Evolutionary conservation across 2,888 invertebrate species (phyloP), one percentile per base, ranked within the genome.

Genomic region (Tyria jacobaeae): DNA sequence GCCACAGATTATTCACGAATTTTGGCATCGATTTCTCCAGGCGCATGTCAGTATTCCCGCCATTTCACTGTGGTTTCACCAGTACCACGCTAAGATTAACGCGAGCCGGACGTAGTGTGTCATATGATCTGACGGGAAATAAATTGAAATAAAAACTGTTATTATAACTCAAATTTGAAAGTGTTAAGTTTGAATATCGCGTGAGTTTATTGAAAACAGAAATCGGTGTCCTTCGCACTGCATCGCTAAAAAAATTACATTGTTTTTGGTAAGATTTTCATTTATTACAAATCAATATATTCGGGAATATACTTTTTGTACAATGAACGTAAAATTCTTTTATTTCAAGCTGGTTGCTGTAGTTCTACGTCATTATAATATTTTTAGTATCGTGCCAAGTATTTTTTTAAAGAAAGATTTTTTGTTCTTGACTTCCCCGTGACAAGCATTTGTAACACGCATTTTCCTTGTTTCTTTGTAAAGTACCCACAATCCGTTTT

Each of bases 31-130:
- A 93, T 93, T 92, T 92, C 89, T 81, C 82, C 88, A 80, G 83
- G 93, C 93, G 93, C 93, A 93, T 92, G 93, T 86, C 91, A 78
- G 74, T 65, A 77, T 89, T 87, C 87, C 84, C 88, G 76, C 76
- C 79, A 73, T 76, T 78, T 76, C 71, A 44, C 55, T 31, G 31
- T 55, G 44, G 31, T 31, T 55, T 44, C 17, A 55, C 80, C 86
- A 70, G 89, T 88, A 64, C 74, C 83, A 82, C 82, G 84, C 78
- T 75, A 79, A 72, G 77, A 67, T 73, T 71, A 70, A 66, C 57
- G 68, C 58, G 64, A 67, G 62, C 61, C 64, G 67, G 72, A 77
- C 76, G 77, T 67, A 66, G 69, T 51, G 61, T 64, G 70, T 71
- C 65, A 54, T 70, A 71, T 71, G 71, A 66, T 65, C 60, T 44